Base-by-base conservation (phyloP, 2,888 invertebrate genomes). In the Psylliodes chrysocephalus region DNA sequence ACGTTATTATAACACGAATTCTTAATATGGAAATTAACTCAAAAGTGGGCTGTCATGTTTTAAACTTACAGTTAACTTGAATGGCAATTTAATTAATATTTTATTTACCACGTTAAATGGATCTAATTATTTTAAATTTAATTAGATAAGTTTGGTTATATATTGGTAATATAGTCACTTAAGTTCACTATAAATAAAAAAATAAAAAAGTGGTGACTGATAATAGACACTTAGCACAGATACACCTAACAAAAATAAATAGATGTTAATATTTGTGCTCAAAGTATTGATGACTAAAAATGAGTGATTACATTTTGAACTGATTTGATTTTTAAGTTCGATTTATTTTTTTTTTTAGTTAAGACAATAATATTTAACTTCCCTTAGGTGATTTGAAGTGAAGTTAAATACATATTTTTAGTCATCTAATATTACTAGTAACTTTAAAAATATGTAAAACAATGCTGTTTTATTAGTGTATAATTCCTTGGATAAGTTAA, bases 231-330 rank as follows among this genome's bases (percentile, higher is more conserved):
- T 38, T 38, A 15, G 38, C 38, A 38, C 38, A 38, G 14, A 38
- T 38, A 6, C 38, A 38, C 38, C 14, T 15, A 14, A 33, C 3
- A 5, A n/a, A n/a, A n/a, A 33, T 1, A 5, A 38, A 8, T 5
- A 5, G 38, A 15, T 38, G 7, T 35, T 2, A 7, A 14, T 15
- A 38, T 38, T 47, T 47, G 47, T 47, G 47, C 47, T 47, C 47
- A 19, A 47, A 47, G 22, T 46, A 17, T 17, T 8, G 42, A 10
- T 42, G n/a, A 44, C 5, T 44, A 18, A 44, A 19, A 44, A 19
- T 17, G n/a, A n/a, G n/a, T n/a, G n/a, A n/a, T n/a, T n/a, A n/a
- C n/a, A n/a, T n/a, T n/a, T n/a, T n/a, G n/a, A n/a, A n/a, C n/a
- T n/a, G n/a, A n/a, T n/a, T n/a, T n/a, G n/a, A n/a, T n/a, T n/a